phyloP scores from a whole-genome alignment of 2,888 invertebrate genomes.

The Fissipunctia ypsillon region DNA sequence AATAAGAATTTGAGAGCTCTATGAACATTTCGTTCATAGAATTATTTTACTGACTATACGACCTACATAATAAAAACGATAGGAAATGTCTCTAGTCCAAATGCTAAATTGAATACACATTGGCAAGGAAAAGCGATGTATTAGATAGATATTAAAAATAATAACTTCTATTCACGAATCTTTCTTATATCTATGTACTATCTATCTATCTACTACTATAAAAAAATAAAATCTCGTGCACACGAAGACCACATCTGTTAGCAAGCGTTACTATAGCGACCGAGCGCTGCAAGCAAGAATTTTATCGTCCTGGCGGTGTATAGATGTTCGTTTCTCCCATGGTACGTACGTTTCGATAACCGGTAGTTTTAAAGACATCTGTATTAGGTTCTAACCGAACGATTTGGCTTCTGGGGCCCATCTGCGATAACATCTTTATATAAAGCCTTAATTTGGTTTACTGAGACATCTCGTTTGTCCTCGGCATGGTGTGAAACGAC shows the following conservation, averaged over 20 bases:
- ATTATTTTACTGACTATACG: neutral
- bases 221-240: too few species aligned
- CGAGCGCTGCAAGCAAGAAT: too few species aligned
- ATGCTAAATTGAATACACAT: neutral
- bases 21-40: neutral
- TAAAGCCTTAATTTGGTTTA: constrained; percentile 17
- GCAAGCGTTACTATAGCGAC: too few species aligned
- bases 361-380: neutral
- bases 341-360: neutral
- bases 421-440: neutral
- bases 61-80: neutral
- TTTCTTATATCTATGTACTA: too few species aligned
- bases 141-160: neutral
- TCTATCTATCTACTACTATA: too few species aligned
- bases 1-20: neutral
- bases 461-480: constrained; percentile 12
- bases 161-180: neutral
- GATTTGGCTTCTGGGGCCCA: neutral
- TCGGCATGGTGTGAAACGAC: constrained; percentile 35
- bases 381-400: neutral
- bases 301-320: too few species aligned
- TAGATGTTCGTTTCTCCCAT: too few species aligned
- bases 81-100: neutral
- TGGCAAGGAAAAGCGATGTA: constrained; percentile 1
- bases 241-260: too few species aligned